Percentiles rank a stretch among this genome's conserved stretches.
phyloP scores from a whole-genome alignment of 2,113 vertebrate species.

The Calyptomena viridis region DNA sequence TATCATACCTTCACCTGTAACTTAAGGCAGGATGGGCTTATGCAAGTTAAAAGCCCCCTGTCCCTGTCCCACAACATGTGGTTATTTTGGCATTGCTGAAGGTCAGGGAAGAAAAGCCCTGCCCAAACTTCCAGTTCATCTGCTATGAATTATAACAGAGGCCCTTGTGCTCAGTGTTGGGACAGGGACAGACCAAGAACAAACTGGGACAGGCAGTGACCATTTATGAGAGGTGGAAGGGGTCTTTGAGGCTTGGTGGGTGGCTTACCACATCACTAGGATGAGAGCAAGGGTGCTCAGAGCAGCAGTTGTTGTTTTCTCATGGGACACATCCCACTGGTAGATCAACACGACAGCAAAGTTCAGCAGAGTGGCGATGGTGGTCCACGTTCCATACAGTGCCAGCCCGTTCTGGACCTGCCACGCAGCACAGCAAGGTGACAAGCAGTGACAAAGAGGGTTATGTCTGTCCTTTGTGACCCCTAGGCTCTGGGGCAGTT shows the following conservation, averaged over 20 bases:
- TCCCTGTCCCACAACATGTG: neutral
- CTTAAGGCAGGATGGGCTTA: neutral
- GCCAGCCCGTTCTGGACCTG: constrained; percentile 86
- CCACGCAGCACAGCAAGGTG: neutral
- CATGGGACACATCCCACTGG: constrained; percentile 56
- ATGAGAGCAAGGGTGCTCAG: constrained; percentile 76
- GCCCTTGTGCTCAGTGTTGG: neutral
- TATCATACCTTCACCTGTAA: neutral
- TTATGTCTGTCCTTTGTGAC: neutral
- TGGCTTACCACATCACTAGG: constrained; percentile 76
- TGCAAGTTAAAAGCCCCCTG: neutral
- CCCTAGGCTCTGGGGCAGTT: fast-evolving
- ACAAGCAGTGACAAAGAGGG: neutral
- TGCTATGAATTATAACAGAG: neutral
- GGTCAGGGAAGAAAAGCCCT: neutral
- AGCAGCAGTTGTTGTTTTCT: constrained; percentile 69
- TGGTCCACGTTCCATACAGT: constrained; percentile 80
- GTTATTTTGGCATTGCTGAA: neutral
- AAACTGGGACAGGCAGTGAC: neutral
- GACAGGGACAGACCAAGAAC: neutral
- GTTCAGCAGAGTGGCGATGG: constrained; percentile 81
- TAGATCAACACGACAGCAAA: constrained; percentile 75
- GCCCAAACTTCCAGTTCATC: neutral
- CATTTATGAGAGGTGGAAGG: neutral
- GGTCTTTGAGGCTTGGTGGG: neutral